These are phyloP conservation scores for Sarcophaga caerulescens DNA, from an alignment of 2,888 invertebrate genomes.

Conservation along the genomic window DNA sequence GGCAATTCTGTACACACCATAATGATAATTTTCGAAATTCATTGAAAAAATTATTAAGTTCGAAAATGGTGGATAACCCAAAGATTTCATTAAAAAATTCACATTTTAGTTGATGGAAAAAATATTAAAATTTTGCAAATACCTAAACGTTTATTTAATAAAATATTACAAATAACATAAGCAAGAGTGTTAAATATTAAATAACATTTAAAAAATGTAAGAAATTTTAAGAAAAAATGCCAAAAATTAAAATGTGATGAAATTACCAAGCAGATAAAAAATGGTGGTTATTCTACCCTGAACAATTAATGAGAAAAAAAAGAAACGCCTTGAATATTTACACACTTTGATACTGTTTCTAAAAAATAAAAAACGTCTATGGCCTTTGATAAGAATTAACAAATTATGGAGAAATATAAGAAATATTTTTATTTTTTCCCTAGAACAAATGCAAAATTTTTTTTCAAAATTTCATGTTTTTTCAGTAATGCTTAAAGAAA, in stretches of 20 bases:
- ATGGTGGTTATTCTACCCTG: slow-evolving; percentile 54
- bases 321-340: slow-evolving; percentile 52
- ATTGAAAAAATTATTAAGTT: slow-evolving; percentile 50
- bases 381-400: background rate
- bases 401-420: slow-evolving; percentile 5
- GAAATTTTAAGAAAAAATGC: slow-evolving; percentile 40
- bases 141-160: slow-evolving; percentile 39
- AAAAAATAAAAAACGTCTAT: background rate
- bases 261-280: slow-evolving; percentile 58
- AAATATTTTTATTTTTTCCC: background rate
- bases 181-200: slow-evolving; percentile 39
- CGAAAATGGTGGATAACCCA: slow-evolving; percentile 67
- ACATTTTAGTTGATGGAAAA: slow-evolving; percentile 61
- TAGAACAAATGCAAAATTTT: background rate
- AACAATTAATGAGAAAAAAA: slow-evolving; percentile 31
- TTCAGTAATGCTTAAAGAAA: slow-evolving; percentile 50
- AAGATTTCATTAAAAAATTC: slow-evolving; percentile 59
- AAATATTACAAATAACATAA: slow-evolving; percentile 21
- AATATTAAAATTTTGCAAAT: slow-evolving; percentile 52
- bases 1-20: slow-evolving; percentile 24
- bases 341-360: background rate
- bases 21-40: slow-evolving; percentile 52
- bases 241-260: slow-evolving; percentile 62
- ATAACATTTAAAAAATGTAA: slow-evolving; percentile 53
- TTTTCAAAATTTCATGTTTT: slow-evolving; percentile 57